These are phyloP conservation scores for Octopus bimaculoides DNA, from an alignment of 1,140 invertebrate genomes.

Conservation along the genomic window DNA sequence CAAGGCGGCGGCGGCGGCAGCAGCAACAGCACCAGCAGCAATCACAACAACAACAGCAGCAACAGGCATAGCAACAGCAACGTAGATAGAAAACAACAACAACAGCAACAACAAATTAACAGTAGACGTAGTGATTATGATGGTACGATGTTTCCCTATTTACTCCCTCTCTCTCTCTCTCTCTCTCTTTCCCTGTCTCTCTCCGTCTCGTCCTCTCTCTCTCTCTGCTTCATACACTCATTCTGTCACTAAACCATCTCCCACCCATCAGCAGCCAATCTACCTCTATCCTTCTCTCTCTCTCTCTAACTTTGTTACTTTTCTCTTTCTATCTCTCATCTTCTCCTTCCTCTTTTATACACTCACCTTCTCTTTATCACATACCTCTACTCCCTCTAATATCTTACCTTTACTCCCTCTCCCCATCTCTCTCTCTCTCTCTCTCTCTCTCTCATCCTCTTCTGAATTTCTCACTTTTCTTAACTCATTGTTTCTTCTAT, in stretches of 20 bases:
- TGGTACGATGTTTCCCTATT: neutral
- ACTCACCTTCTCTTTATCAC: neutral
- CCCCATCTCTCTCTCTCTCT: neutral
- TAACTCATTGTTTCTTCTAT: neutral
- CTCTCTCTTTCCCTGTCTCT: neutral
- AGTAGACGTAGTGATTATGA: too few relatives aligned
- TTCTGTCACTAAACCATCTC: neutral
- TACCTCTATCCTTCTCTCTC: neutral
- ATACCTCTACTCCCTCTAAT: neutral
- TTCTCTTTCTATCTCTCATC: neutral
- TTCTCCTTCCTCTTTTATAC: neutral
- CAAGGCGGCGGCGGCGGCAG: too few relatives aligned
- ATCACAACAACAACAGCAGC: too few relatives aligned
- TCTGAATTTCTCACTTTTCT: neutral
- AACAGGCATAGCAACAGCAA: too few relatives aligned
- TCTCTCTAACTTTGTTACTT: neutral
- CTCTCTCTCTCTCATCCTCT: neutral
- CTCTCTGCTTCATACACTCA: neutral
- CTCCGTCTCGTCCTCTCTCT: neutral
- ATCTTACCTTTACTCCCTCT: neutral
- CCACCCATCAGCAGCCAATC: neutral
- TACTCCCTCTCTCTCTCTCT: neutral
- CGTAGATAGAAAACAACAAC: too few relatives aligned
- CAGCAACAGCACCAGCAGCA: too few relatives aligned
- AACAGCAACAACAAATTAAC: too few relatives aligned